phyloP scores from a whole-genome alignment of 1,140 invertebrate genomes.

The Tetramorium simillimum region DNA sequence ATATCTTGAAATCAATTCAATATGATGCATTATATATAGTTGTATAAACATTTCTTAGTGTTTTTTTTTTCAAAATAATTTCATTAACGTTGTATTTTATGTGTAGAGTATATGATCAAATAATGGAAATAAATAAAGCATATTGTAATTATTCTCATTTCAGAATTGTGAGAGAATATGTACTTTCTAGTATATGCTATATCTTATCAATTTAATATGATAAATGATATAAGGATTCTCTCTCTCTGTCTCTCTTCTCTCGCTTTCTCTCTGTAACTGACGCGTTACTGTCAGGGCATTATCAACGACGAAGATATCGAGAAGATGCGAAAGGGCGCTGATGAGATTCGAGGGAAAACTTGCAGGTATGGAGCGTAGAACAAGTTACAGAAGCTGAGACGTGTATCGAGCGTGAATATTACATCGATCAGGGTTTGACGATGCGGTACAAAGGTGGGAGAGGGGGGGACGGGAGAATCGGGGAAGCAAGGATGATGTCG shows the following conservation, averaged over 20 bases:
- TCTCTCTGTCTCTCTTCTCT: neutral
- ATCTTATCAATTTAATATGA: slow-evolving; percentile 48
- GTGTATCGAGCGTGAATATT: slow-evolving; percentile 78
- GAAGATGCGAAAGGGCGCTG: slow-evolving; percentile 72
- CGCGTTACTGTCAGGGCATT: slow-evolving; percentile 35
- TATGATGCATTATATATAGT: neutral
- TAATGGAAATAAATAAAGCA: neutral
- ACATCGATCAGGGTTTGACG: slow-evolving; percentile 83
- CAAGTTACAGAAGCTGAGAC: slow-evolving; percentile 73
- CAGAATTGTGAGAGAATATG: neutral
- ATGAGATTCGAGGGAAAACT: slow-evolving; percentile 75
- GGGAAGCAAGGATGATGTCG: slow-evolving; percentile 75
- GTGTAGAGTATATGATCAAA: neutral
- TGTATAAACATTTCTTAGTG: neutral
- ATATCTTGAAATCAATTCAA: neutral
- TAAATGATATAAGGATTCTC: slow-evolving; percentile 13
- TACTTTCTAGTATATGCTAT: neutral
- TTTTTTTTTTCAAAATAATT: neutral
- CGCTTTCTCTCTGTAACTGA: neutral
- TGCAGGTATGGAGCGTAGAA: slow-evolving; percentile 61
- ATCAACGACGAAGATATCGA: slow-evolving; percentile 48
- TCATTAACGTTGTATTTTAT: neutral
- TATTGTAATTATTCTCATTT: slow-evolving; percentile 7
- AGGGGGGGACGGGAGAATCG: slow-evolving; percentile 4
- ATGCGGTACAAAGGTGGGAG: slow-evolving; percentile 52